Evolutionary conservation across 2,797 vertebrate genomes (phyloP), one percentile per base, ranked within the genome.

Genomic region (Neosilurus hyrtlii): DNA sequence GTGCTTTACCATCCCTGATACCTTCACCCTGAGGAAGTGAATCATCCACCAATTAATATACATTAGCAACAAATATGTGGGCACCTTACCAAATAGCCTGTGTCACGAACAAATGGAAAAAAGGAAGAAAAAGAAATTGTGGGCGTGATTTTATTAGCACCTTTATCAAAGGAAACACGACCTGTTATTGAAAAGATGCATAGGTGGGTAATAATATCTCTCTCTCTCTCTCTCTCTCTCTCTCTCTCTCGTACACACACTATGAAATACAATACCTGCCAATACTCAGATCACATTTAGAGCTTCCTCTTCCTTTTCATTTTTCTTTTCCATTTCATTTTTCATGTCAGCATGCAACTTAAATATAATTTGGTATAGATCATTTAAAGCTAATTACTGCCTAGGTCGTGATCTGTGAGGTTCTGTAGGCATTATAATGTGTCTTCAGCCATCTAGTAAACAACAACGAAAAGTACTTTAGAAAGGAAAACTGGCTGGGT

Each of bases 41-140:
- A 49, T 78, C 79, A 85, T 63, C 20, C 10, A n/a, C 22, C 30
- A 63, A 57, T 74, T 70, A 84, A 84, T 63, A 84, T 76, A 63
- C 79, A 81, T 79, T 81, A 70, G 26, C 81, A 37, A 56, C 49
- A 75, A 67, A 52, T 2, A 77, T 79, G 79, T 74, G 66, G 66
- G 62, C 83, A 77, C 81, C 79, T 56, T 81, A 70, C 52, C 73
- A 81, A 85, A 63, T 79, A 84, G 10, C n/a, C 14, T 14, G 14
- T n/a, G 72, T 77, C 83, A 71, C 2, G 26, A 43, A 67, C 61
- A 57, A 62, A 76, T 16, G 35, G 61, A 56, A 52, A 74, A 74
- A 26, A 83, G 66, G 43, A 52, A n/a, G 49, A 70, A 67, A 37
- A 16, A 81, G 54, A 76, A 75, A 76, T 49, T 37, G 62, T 30